Evolutionary conservation across 2,113 vertebrate genomes (phyloP).

Genomic region (Chloebia gouldiae): DNA sequence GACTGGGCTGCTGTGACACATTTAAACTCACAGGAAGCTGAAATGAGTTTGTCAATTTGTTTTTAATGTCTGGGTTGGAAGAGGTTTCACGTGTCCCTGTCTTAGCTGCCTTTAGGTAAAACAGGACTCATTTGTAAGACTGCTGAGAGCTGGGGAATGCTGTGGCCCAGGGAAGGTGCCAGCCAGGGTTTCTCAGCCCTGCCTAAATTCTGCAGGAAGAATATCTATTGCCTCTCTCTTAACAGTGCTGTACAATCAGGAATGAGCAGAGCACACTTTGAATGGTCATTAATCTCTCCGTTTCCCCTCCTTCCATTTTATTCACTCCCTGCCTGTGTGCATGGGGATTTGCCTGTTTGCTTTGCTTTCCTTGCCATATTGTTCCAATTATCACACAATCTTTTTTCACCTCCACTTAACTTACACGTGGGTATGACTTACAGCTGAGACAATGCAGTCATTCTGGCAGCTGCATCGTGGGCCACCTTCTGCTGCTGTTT

Average conservation of each 20-base stretch:
- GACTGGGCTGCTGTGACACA: background rate
- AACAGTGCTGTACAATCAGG: background rate
- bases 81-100: background rate
- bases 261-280: background rate
- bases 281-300: background rate
- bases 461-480: background rate
- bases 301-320: background rate
- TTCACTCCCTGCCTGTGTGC: background rate
- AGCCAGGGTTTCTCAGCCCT: background rate
- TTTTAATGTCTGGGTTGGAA: background rate
- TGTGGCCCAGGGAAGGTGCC: background rate
- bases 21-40: background rate
- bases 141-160: background rate
- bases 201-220: background rate
- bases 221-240: background rate
- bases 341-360: background rate
- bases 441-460: background rate
- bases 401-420: conserved; percentile 29
- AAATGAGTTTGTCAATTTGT: background rate
- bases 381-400: conserved; percentile 36
- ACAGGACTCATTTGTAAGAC: background rate
- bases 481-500: conserved; percentile 17
- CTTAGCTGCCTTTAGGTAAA: background rate
- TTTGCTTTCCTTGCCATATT: conserved; percentile 2
- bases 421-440: background rate